A percentile compares a stretch with the other conserved stretches of the same genome.
Evolutionary conservation across 2,113 vertebrate genomes (phyloP).

Genomic region (Heptranchias perlo): DNA sequence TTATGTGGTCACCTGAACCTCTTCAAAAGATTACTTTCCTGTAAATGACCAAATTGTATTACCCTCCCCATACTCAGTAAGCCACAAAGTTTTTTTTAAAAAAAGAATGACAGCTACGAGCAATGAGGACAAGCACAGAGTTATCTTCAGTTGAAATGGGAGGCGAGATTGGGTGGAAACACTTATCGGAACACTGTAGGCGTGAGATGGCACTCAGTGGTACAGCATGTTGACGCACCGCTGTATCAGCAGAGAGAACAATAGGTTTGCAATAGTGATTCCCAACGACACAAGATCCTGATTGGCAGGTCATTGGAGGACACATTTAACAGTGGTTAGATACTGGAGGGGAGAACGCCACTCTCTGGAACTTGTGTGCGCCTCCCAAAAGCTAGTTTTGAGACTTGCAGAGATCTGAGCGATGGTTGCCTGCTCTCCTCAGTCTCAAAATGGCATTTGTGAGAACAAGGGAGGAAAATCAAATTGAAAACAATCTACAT

Average conservation of each 20-base stretch:
- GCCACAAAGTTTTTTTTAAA: neutral
- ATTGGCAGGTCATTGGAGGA: neutral
- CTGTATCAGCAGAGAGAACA: neutral
- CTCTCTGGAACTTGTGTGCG: neutral
- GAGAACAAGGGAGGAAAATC: neutral
- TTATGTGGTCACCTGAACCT: neutral
- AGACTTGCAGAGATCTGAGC: neutral
- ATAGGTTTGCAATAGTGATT: neutral
- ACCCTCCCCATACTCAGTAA: neutral
- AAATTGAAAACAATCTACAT: neutral
- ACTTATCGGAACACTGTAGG: neutral
- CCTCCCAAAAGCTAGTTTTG: neutral
- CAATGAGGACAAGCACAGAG: neutral
- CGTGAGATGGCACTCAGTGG: neutral
- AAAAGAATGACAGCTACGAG: neutral
- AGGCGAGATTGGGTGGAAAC: neutral
- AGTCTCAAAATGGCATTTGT: no score
- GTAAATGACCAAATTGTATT: neutral
- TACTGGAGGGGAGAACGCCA: neutral
- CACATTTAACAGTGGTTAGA: neutral
- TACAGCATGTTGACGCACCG: neutral
- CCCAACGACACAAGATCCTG: neutral
- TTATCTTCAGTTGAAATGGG: neutral
- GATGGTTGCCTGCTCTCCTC: neutral
- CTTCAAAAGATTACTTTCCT: neutral